Evolutionary conservation across 2,797 vertebrate genomes (phyloP), one percentile per base, ranked within the genome.

Genomic region (Lycodopsis pacificus): DNA sequence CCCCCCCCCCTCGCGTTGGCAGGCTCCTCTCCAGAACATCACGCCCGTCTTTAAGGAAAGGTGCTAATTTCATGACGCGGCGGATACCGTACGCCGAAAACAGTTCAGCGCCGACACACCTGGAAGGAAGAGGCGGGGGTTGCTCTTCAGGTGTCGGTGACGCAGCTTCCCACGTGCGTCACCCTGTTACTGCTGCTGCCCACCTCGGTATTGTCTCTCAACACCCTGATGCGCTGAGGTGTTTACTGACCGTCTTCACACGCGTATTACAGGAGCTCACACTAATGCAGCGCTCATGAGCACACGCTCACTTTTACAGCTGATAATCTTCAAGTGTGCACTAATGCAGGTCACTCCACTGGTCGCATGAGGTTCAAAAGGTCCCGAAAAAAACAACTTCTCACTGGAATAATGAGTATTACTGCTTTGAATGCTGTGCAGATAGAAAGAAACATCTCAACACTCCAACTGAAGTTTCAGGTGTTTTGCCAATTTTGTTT

Each of bases 21-120:
- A 81, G 80, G 71, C 94, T 94, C 88, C 81, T 91, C 82, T 88
- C 84, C 91, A 79, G 91, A 80, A 78, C 62, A 67, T 48, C 88
- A 36, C 44, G 86, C 90, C 81, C 42, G 59, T 92, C 90, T 94
- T 94, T 90, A 89, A 74, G 62, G 87, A 93, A 92, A 93, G 92
- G 91, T 93, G 96, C 90, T 95, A 86, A 95, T 95, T 96, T 95
- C 91, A 94, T 91, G 85, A 89, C 86, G 72, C 77, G 70, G 66
- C 86, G 92, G 92, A 92, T 91, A 27, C 53, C 22, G 51, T 7
- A 89, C 87, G 83, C 79, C 74, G 46, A 1, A 57, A 86, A 73
- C 73, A 66, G 91, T 91, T 83, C 73, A 34, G 80, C 71, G 44
- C 82, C 89, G 84, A 72, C 53, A 57, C 54, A 57, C 44, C 71